Evolutionary conservation across 2,113 vertebrate genomes (phyloP).

Genomic region (Gallinago media): DNA sequence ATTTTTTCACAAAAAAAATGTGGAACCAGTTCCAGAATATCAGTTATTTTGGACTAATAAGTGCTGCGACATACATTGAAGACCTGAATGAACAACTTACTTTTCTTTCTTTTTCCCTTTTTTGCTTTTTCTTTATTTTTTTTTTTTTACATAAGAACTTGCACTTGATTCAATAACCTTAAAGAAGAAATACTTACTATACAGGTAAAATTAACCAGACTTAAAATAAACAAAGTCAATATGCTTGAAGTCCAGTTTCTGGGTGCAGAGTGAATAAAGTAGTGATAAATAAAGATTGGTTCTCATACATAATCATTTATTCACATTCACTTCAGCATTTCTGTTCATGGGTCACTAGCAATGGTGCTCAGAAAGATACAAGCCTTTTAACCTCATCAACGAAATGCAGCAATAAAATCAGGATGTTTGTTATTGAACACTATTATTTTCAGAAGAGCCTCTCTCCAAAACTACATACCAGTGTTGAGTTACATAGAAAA

Average conservation of each 20-base stretch:
- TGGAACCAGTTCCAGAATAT: not conserved
- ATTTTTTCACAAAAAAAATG: not conserved
- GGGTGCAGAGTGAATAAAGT: not conserved
- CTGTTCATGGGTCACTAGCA: not conserved
- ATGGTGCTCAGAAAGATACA: not conserved
- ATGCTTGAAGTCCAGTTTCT: not conserved
- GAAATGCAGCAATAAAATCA: not conserved
- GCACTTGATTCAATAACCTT: not conserved
- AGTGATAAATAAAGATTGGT: not conserved
- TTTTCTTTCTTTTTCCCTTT: not conserved
- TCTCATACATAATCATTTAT: not conserved
- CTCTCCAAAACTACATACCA: not conserved
- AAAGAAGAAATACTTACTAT: not conserved
- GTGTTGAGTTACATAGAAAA: not conserved
- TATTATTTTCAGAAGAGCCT: not conserved
- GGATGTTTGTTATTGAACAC: not conserved
- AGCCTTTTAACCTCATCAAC: not conserved
- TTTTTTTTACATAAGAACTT: not conserved
- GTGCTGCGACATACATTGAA: not conserved
- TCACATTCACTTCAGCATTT: not conserved
- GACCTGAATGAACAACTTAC: not conserved
- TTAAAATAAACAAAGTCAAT: not conserved
- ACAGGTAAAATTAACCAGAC: not conserved
- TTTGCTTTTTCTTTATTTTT: rapidly evolving
- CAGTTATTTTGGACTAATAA: not conserved